Base-by-base conservation (phyloP, 2,888 invertebrate genomes). In the Hetaerina titia region DNA sequence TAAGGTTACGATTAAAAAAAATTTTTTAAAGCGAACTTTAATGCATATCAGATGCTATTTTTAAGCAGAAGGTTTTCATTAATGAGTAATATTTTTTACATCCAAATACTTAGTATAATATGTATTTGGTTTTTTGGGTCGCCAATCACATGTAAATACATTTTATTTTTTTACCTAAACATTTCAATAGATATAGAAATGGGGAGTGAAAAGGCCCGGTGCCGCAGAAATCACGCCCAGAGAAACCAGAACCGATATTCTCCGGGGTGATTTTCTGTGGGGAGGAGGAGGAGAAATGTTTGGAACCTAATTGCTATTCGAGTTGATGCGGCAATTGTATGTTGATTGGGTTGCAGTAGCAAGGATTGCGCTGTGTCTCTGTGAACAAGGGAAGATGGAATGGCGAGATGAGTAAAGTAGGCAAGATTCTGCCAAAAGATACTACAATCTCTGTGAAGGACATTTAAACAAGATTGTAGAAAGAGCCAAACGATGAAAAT, bases 281-380 rank as follows among this genome's bases (percentile, higher is more conserved):
- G 63, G 19, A 19, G 15, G 5, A 19, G 19, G 63, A 15, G 5
- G 8, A 60, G 2, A 90, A 25, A n/a, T 31, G 19, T 45, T 19
- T n/a, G 19, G 63, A 15, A 9, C 90, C 45, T 90, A 90, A 90
- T 90, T 90, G 90, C 90, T 60, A 15, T 60, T 31, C 60, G 25
- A 64, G 64, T 69, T 69, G 64, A 60, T 45, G 31, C 64, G 25
- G 15, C 63, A 13, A 64, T 31, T 90, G 64, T 31, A 17, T n/a
- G 63, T 19, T 63, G 63, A 60, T 45, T 2, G 31, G 64, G 63
- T 19, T 45, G 45, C 2, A 2, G 25, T 25, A 25, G 17, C 58
- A 5, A 9, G 90, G 60, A 22, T 7, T 58, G 19, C 9, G 19
- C n/a, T 25, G 58, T 22, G 58, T 60, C 25, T 13, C 25, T 13